Percentiles rank a stretch among this genome's conserved stretches.
These are phyloP conservation scores for Diadophis punctatus DNA, from an alignment of 2,113 vertebrate genomes.

Conservation along the genomic window DNA sequence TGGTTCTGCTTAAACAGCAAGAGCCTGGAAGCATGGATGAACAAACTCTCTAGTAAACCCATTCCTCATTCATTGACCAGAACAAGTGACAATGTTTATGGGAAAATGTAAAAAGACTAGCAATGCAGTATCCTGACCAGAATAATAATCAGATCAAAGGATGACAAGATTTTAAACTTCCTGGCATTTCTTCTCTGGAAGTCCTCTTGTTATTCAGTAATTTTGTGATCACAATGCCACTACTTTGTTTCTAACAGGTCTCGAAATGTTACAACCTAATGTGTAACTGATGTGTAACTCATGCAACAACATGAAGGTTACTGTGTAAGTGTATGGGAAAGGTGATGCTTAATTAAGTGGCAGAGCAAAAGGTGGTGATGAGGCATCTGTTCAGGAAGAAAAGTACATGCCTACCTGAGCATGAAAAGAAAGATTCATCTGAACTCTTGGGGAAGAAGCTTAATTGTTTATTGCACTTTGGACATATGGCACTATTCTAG, in stretches of 20 bases:
- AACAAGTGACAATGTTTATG: not conserved
- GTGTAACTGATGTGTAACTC: slow-evolving; percentile 67
- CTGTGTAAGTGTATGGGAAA: slow-evolving; percentile 43
- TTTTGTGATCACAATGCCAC: slow-evolving; percentile 58
- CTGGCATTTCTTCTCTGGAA: slow-evolving; percentile 38
- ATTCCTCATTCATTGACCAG: not conserved
- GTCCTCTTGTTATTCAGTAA: slow-evolving; percentile 61
- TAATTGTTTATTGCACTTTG: rapidly evolving
- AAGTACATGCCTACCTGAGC: not conserved
- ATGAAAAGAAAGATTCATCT: not conserved
- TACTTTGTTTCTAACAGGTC: slow-evolving; percentile 59
- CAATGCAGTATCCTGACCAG: slow-evolving; percentile 18
- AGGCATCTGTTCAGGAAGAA: slow-evolving; percentile 15
- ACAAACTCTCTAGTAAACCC: not conserved
- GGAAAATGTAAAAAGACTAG: slow-evolving; percentile 11
- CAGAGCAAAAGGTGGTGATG: slow-evolving; percentile 15
- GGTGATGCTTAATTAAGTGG: slow-evolving; percentile 6
- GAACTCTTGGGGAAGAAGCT: not conserved
- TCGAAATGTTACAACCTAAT: slow-evolving; percentile 65
- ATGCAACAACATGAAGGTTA: slow-evolving; percentile 54
- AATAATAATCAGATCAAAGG: slow-evolving; percentile 34
- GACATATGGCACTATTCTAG: rapidly evolving
- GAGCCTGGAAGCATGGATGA: not conserved
- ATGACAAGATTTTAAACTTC: not conserved
- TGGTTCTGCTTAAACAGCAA: not conserved